phyloP scores from a whole-genome alignment of 2,113 vertebrate genomes.

The Riparia riparia region DNA sequence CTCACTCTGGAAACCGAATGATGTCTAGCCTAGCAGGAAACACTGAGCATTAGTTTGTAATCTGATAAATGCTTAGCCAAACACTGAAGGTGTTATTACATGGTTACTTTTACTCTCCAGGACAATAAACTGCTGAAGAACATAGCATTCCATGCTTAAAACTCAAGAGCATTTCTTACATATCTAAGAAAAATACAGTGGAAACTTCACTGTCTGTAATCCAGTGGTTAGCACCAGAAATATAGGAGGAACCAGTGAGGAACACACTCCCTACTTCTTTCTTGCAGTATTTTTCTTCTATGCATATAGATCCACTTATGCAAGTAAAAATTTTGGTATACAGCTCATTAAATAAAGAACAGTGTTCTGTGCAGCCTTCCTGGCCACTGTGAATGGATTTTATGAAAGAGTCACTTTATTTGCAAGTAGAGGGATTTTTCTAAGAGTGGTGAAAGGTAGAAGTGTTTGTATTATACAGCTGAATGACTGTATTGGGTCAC shows the following conservation, averaged over 20 bases:
- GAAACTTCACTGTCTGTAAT: not conserved
- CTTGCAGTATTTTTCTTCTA: not conserved
- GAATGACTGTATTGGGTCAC: not conserved
- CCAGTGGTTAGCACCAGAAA: not conserved
- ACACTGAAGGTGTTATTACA: not conserved
- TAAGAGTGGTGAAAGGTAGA: not conserved
- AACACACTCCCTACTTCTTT: not conserved
- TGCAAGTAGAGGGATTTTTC: not conserved
- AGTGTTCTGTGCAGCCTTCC: not conserved
- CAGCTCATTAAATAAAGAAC: not conserved
- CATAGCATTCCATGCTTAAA: not conserved
- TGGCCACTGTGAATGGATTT: not conserved
- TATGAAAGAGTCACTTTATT: not conserved
- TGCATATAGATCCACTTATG: not conserved
- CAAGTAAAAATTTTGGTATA: not conserved
- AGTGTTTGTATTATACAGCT: not conserved
- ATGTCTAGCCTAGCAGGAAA: not conserved
- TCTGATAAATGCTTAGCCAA: not conserved
- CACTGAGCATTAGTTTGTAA: not conserved
- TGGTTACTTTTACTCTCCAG: not conserved
- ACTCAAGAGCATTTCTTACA: not conserved
- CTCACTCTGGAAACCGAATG: not conserved
- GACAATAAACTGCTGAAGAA: not conserved
- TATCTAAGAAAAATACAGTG: not conserved
- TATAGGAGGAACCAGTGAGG: fast-evolving